Evolutionary conservation across 2,888 invertebrate species (phyloP).

Genomic region (Branchipolynoe longqiensis): DNA sequence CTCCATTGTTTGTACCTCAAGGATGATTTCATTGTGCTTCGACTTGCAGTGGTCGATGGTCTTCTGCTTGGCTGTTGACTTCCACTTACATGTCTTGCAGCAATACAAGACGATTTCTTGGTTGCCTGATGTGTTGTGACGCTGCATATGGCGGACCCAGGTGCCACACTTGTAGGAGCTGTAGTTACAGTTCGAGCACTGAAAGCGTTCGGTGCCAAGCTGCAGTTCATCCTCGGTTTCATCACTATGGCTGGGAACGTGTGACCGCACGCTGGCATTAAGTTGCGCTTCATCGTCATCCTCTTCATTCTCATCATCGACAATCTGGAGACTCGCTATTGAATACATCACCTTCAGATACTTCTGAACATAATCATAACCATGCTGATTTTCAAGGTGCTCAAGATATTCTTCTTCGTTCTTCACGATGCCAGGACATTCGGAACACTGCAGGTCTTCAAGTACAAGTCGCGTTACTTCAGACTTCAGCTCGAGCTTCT

Average conservation of each 20-base stretch:
- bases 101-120: constrained; percentile 38
- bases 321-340: constrained; percentile 47
- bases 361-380: not conserved
- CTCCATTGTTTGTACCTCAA: constrained; percentile 32
- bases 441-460: constrained; percentile 11
- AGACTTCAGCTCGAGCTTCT: not conserved
- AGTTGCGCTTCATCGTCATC: not conserved
- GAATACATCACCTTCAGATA: constrained; percentile 45
- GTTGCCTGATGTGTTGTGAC: constrained; percentile 3
- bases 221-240: constrained; percentile 13
- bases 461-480: constrained; percentile 33
- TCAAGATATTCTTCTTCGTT: not conserved
- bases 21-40: constrained; percentile 39
- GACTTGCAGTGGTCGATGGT: constrained; percentile 56
- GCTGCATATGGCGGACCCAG: constrained; percentile 42
- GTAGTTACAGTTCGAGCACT: constrained; percentile 24
- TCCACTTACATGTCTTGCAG: constrained; percentile 53
- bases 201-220: constrained; percentile 19
- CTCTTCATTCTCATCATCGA: not conserved
- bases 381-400: not conserved
- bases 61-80: constrained; percentile 21
- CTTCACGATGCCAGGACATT: not conserved
- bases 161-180: constrained; percentile 31
- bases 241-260: not conserved
- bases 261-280: too few species aligned